phyloP scores from a whole-genome alignment of 2,888 invertebrate genomes.

The Cosmopolites sordidus region DNA sequence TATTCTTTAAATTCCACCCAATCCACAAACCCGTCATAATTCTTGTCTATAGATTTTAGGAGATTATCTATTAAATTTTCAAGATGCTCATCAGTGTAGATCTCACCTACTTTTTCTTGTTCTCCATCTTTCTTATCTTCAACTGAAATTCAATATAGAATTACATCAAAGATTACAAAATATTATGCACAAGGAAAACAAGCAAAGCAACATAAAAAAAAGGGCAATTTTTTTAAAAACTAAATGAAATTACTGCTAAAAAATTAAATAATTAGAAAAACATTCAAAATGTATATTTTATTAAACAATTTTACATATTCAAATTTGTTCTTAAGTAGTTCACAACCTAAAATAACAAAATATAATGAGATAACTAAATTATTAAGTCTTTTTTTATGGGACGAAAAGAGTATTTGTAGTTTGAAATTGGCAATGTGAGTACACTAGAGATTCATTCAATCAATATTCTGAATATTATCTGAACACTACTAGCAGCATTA shows the following conservation, averaged over 20 bases:
- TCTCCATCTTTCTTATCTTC: slow-evolving; percentile 12
- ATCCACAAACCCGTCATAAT: slow-evolving; percentile 71
- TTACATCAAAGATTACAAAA: not conserved
- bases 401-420: no score
- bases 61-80: slow-evolving; percentile 59
- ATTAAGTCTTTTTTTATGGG: not conserved
- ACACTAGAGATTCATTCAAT: no score
- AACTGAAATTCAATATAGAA: slow-evolving; percentile 18
- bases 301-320: not conserved
- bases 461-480: no score
- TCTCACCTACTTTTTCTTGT: slow-evolving; percentile 6
- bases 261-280: no score
- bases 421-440: no score
- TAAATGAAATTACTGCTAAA: no score
- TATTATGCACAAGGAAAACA: not conserved
- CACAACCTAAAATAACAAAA: slow-evolving; percentile 5
- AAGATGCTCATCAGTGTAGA: slow-evolving; percentile 52
- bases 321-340: slow-evolving; percentile 3
- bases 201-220: not conserved
- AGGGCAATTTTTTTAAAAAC: not conserved
- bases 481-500: no score
- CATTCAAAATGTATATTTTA: not conserved
- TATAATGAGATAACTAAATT: not conserved
- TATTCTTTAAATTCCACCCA: slow-evolving; percentile 54
- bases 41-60: slow-evolving; percentile 61